Conservation (phyloP, 2,113 vertebrate genomes). For the Callochromis pleurospilus region DNA sequence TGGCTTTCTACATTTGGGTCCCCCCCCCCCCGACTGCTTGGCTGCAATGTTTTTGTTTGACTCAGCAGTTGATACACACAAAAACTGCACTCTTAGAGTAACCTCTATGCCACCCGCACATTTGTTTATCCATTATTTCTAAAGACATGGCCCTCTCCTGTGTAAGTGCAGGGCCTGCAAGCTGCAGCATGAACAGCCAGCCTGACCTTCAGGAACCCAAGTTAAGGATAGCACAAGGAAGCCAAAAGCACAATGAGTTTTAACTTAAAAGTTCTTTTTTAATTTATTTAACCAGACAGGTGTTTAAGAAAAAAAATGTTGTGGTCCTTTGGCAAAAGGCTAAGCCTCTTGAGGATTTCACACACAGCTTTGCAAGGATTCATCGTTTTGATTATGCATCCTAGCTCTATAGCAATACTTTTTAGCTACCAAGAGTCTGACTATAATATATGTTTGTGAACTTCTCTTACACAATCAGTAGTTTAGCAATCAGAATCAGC, state of each 20-base stretch:
- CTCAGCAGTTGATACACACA: slow-evolving; percentile 29
- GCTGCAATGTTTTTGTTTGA: slow-evolving; percentile 46
- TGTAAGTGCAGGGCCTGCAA: not conserved
- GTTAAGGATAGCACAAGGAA: not conserved
- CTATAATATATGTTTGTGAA: not conserved
- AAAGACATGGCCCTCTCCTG: not conserved
- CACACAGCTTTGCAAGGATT: not conserved
- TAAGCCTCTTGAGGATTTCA: not conserved
- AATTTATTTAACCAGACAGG: not conserved
- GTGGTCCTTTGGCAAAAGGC: not conserved
- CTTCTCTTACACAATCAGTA: not conserved
- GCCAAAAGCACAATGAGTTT: not conserved
- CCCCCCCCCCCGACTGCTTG: not conserved
- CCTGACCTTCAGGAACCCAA: not conserved
- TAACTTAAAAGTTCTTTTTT: not conserved
- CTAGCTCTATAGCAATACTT: not conserved
- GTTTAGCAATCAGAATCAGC: not conserved
- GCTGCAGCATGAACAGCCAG: not conserved
- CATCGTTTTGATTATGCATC: not conserved
- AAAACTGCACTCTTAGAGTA: not conserved
- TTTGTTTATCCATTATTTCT: slow-evolving; percentile 18
- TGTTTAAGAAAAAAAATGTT: not conserved
- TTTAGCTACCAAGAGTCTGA: not conserved
- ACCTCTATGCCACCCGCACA: slow-evolving; percentile 14
- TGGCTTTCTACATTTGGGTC: not conserved